Evolutionary conservation across 2,888 invertebrate species (phyloP).

Genomic region (Pandemis heparana): DNA sequence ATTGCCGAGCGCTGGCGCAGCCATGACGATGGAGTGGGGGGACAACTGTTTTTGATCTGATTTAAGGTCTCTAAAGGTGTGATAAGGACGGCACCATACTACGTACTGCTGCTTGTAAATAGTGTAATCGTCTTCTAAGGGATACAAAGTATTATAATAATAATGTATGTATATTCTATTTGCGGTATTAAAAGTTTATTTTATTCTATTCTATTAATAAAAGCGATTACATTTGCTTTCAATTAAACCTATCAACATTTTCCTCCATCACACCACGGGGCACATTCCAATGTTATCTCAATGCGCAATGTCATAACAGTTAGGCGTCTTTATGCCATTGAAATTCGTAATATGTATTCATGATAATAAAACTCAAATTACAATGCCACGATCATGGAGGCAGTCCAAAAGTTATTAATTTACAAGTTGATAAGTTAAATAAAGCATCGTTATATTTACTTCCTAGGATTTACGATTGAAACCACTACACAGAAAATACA

Average conservation of each 20-base stretch:
- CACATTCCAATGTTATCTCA: constrained; percentile 35
- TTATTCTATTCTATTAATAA: too few species aligned
- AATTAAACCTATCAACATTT: constrained; percentile 2
- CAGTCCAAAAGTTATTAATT: neutral
- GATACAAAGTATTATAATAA: too few species aligned
- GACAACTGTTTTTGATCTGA: too few species aligned
- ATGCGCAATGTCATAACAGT: constrained; percentile 37
- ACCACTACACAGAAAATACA: neutral
- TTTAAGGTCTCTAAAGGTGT: too few species aligned
- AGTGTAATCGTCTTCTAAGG: too few species aligned
- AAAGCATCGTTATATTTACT: constrained; percentile 10
- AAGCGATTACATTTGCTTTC: neutral
- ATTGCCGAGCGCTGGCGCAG: too few species aligned
- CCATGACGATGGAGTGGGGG: too few species aligned
- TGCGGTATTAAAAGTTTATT: too few species aligned
- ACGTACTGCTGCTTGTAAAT: too few species aligned
- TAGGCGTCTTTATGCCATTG: neutral
- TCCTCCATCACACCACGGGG: constrained; percentile 15
- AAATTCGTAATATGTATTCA: constrained; percentile 8
- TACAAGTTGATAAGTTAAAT: constrained; percentile 13
- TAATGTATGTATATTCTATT: too few species aligned
- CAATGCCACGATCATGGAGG: neutral
- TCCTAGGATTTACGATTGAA: neutral
- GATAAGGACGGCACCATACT: too few species aligned
- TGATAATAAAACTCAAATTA: neutral